Conservation (phyloP, 2,888 invertebrate species). For the Petrolisthes manimaculis region DNA sequence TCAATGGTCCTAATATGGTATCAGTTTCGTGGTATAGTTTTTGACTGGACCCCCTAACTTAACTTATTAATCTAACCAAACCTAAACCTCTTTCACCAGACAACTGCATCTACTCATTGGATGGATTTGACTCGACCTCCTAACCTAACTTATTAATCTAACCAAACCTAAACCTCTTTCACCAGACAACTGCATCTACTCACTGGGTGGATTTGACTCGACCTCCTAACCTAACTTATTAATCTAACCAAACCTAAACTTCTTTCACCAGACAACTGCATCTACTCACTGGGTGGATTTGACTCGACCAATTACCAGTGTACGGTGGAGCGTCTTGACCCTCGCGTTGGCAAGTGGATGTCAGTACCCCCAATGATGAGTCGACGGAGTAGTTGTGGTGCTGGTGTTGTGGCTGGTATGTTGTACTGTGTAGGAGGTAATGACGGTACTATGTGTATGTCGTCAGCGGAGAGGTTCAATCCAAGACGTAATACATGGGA, state of each 20-base stretch:
- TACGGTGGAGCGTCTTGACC: constrained; percentile 79
- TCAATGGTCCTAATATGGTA: too few species aligned
- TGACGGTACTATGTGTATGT: constrained; percentile 79
- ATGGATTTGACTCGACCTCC: constrained; percentile 80
- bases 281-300: constrained; percentile 79
- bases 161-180: background rate
- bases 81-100: constrained; percentile 70
- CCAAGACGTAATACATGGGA: constrained; percentile 78
- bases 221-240: background rate
- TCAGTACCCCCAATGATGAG: constrained; percentile 78
- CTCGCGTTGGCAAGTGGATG: constrained; percentile 77
- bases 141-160: background rate
- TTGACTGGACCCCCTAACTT: too few species aligned
- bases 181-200: constrained; percentile 78
- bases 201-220: constrained; percentile 79
- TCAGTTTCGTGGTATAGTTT: too few species aligned
- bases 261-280: constrained; percentile 74
- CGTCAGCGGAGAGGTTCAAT: constrained; percentile 78
- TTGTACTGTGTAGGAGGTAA: constrained; percentile 80
- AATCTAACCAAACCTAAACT: background rate
- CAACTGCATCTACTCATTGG: constrained; percentile 78
- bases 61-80: background rate
- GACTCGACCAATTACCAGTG: constrained; percentile 80
- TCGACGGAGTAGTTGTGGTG: constrained; percentile 78
- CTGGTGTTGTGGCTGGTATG: constrained; percentile 73